These are phyloP conservation scores for Cotesia chilonis DNA, from an alignment of 1,140 invertebrate genomes.

Conservation along the genomic window DNA sequence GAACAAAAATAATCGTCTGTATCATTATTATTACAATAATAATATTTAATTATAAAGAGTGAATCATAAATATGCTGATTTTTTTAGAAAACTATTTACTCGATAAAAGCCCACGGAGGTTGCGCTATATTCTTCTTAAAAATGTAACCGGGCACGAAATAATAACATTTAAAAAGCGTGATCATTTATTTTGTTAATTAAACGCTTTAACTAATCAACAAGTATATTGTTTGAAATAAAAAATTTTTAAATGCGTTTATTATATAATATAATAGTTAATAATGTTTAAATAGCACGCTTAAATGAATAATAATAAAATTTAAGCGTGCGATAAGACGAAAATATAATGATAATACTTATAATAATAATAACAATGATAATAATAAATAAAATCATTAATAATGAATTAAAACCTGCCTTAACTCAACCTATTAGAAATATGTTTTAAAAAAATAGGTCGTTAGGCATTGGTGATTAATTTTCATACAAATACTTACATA, in stretches of 20 bases:
- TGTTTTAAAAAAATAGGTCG: conserved; percentile 36
- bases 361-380: not conserved
- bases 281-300: too few species aligned
- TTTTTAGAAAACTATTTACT: conserved; percentile 19
- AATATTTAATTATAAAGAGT: conserved; percentile 9
- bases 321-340: not conserved
- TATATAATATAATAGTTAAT: too few species aligned
- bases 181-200: not conserved
- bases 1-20: conserved; percentile 16
- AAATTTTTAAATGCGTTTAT: too few species aligned
- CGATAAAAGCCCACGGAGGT: conserved; percentile 32
- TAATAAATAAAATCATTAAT: conserved; percentile 5
- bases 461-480: conserved; percentile 29
- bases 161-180: not conserved
- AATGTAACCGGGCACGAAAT: conserved; percentile 38
- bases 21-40: conserved; percentile 14
- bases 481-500: conserved; percentile 8
- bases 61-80: conserved; percentile 10
- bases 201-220: too few species aligned
- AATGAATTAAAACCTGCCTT: conserved; percentile 27
- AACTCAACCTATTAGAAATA: conserved; percentile 37
- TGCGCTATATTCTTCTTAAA: conserved; percentile 44
- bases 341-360: conserved; percentile 4
- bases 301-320: conserved; percentile 7
- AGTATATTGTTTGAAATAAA: not conserved